Conservation (phyloP, 37 sponge, comb jelly and placozoan species). For the Dysidea cf. avara region DNA sequence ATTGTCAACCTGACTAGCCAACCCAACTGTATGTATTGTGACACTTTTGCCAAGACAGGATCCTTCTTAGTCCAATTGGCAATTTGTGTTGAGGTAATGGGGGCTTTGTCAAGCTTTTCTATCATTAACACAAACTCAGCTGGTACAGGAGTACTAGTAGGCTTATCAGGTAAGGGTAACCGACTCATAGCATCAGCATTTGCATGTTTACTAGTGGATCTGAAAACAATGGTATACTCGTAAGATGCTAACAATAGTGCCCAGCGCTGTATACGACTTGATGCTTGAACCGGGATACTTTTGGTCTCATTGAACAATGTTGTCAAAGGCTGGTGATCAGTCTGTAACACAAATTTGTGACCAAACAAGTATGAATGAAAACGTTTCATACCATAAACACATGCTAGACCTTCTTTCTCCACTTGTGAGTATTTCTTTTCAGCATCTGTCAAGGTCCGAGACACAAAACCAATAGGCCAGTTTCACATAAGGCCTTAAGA, state of each 20-base stretch:
- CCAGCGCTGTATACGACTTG: conserved; percentile 11
- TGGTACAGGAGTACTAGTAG: neutral
- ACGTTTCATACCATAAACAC: too few species aligned
- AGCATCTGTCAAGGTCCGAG: too few species aligned
- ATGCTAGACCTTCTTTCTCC: too few species aligned
- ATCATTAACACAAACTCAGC: conserved; percentile 14
- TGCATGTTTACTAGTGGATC: conserved; percentile 10
- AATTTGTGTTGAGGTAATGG: neutral
- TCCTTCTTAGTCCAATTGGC: conserved; percentile 6
- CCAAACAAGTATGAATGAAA: too few species aligned
- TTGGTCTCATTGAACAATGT: neutral
- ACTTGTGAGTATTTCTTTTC: too few species aligned
- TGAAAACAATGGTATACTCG: conserved; percentile 16
- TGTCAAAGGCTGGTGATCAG: too few species aligned
- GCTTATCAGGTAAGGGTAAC: too few species aligned
- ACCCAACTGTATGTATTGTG: neutral
- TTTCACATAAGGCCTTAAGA: too few species aligned
- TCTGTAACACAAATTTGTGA: too few species aligned
- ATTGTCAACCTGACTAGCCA: too few species aligned
- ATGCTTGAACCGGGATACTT: neutral
- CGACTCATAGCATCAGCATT: conserved; percentile 25
- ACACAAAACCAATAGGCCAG: too few species aligned
- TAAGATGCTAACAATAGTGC: conserved; percentile 6
- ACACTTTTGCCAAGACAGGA: conserved; percentile 1
- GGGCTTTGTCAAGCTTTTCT: conserved; percentile 1